Evolutionary conservation across 2,113 vertebrate genomes (phyloP).

Genomic region (Chaenogobius annularis): DNA sequence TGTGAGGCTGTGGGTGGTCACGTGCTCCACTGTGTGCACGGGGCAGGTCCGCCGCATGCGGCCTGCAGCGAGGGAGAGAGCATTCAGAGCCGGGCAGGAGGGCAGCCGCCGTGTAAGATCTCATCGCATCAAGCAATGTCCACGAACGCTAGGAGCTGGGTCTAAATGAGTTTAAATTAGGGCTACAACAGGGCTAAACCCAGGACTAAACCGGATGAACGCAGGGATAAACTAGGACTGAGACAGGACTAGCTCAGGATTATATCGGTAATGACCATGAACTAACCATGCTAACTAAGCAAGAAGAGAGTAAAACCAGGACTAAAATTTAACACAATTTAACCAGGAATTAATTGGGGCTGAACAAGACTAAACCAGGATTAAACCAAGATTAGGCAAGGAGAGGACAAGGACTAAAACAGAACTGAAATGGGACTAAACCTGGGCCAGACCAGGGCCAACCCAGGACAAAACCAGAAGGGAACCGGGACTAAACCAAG

Average conservation of each 20-base stretch:
- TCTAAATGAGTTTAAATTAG: not conserved
- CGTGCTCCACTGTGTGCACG: constrained; percentile 25
- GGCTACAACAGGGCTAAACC: not conserved
- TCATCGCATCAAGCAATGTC: not conserved
- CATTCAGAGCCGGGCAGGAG: constrained; percentile 33
- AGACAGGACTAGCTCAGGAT: no score
- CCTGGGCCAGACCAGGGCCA: no score
- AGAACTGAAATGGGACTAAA: not conserved
- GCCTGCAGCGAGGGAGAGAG: constrained; percentile 60
- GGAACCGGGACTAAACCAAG: not conserved
- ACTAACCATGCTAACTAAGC: no score
- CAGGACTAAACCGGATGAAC: no score
- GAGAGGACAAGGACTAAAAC: not conserved
- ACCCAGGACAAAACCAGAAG: not conserved
- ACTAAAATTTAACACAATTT: not conserved
- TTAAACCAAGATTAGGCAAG: not conserved
- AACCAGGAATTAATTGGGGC: not conserved
- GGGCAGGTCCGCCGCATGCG: constrained; percentile 63
- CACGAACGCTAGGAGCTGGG: not conserved
- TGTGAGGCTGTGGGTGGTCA: constrained; percentile 9
- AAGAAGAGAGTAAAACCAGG: not conserved
- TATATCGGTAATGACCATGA: no score
- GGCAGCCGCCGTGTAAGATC: not conserved
- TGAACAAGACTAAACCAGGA: not conserved
- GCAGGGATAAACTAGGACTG: no score